Evolutionary conservation across 1,140 invertebrate genomes (phyloP).

Genomic region (Eumeta japonica): DNA sequence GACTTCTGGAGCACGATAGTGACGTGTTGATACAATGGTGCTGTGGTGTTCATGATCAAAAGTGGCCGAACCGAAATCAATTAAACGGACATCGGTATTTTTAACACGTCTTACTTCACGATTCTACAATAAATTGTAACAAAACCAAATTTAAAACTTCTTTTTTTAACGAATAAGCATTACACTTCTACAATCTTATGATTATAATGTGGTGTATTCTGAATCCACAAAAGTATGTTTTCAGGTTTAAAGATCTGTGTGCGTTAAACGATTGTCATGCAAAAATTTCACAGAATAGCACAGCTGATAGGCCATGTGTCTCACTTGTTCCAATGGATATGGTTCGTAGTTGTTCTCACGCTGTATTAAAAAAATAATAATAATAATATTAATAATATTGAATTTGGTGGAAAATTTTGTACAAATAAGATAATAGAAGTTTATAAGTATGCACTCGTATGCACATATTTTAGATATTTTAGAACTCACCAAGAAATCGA

Average conservation of each 20-base stretch:
- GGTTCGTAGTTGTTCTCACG: slow-evolving; percentile 99
- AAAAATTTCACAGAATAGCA: slow-evolving; percentile 97
- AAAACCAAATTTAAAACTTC: no score
- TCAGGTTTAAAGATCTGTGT: slow-evolving; percentile 99
- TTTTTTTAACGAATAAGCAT: no score
- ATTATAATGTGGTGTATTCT: no score
- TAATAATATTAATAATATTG: no score
- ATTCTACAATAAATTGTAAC: slow-evolving; percentile 65
- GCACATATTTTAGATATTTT: no score
- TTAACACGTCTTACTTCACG: slow-evolving; percentile 84
- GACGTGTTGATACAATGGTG: slow-evolving; percentile 97
- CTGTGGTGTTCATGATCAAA: slow-evolving; percentile 99
- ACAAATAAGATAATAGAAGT: no score
- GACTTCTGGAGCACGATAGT: slow-evolving; percentile 98
- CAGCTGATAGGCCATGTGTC: slow-evolving; percentile 96
- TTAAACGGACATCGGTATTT: slow-evolving; percentile 90
- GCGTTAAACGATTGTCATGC: slow-evolving; percentile 96
- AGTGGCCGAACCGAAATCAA: slow-evolving; percentile 99
- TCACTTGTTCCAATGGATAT: slow-evolving; percentile 95
- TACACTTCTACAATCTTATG: no score
- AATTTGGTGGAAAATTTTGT: no score
- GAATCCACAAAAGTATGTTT: slow-evolving; percentile 72
- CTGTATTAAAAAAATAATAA: slow-evolving; percentile 80
- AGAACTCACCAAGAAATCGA: slow-evolving; percentile 95
- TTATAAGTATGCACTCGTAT: no score